Base-by-base conservation (phyloP, 2,888 invertebrate species). In the Spisula solida region DNA sequence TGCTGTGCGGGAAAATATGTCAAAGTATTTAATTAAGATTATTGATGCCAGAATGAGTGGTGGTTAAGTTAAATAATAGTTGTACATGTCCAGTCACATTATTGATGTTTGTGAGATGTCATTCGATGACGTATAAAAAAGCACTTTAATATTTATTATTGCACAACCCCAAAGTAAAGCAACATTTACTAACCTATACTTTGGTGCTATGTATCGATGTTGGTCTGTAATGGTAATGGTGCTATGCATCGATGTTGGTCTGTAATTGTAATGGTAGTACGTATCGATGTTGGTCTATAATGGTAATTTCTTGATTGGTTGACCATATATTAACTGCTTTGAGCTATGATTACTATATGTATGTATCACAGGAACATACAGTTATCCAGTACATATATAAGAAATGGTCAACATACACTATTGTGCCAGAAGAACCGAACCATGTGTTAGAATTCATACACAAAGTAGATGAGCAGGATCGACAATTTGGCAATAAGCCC, bases 301-400 rank as follows among this genome's bases (percentile, higher is more conserved):
- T 8, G 41, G 41, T 5, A 41, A 5, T 41, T n/a, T n/a, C n/a
- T n/a, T n/a, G n/a, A n/a, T n/a, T n/a, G n/a, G n/a, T n/a, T 12
- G 16, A n/a, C 4, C n/a, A 25, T 75, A 18, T 4, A 5, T 75
- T 5, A 31, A n/a, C 29, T 75, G 29, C 34, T 14, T 29, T 29
- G 10, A 16, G 14, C 8, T 31, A 81, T 1, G n/a, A 25, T 81
- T 1, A 60, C 6, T 60, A 31, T 70, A 31, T 31, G 31, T 47
- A 41, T 47, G 41, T 80, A 8, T 80, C 41, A n/a, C 51, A 85
- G 85, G 47, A 79, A 85, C 85, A 80, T 29, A 8, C 14, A 29
- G 34, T 85, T 41, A 34, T 41, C 6, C 79, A 80, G 29, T 20
- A 79, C 25, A 34, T 80, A 1, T 80, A n/a, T 16, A 79, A 85